Evolutionary conservation across 2,888 invertebrate genomes (phyloP), one percentile per base, ranked within the genome.

Genomic region (Spodoptera exigua): DNA sequence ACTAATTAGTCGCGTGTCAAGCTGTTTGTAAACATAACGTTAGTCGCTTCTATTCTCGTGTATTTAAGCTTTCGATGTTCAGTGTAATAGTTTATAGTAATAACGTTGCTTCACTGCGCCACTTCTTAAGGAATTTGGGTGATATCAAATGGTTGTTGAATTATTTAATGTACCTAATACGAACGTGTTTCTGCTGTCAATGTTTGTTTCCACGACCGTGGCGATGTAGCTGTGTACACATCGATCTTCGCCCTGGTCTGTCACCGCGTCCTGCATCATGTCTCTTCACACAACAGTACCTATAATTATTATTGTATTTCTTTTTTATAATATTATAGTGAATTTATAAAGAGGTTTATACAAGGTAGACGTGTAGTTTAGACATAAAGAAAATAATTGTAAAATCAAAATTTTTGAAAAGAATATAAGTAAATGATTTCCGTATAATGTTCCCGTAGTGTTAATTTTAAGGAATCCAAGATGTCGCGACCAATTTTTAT

Each of bases 311-410:
- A 27, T 27, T 27, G 27, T 72, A 74, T 74, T 65, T 69, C 67
- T 76, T 82, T 79, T 69, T 71, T 77, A 81, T 74, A 71, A 78
- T 79, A 75, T 74, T 86, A 89, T 91, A 89, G 87, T 88, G 88
- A 88, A 90, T 91, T 91, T 91, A 87, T 89, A 87, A 93, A 85
- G 93, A 93, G 94, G 94, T 94, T 93, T 92, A 94, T 93, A 94
- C 94, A 94, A 94, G 94, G 94, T 94, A 94, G 94, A 90, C 82
- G 86, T 85, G 91, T 92, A 93, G 92, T 76, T 82, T 93, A 93
- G 93, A 83, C 76, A 84, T 90, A 67, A 90, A 87, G 44, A 74
- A 73, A 66, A 53, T 77, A 68, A 77, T 67, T 69, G 54, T 77
- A 78, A 76, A 77, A 88, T 85, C 88, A 89, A 90, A 80, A 84